Base-by-base conservation (phyloP, 2,113 vertebrate genomes). In the Ivindomyrus marchei region DNA sequence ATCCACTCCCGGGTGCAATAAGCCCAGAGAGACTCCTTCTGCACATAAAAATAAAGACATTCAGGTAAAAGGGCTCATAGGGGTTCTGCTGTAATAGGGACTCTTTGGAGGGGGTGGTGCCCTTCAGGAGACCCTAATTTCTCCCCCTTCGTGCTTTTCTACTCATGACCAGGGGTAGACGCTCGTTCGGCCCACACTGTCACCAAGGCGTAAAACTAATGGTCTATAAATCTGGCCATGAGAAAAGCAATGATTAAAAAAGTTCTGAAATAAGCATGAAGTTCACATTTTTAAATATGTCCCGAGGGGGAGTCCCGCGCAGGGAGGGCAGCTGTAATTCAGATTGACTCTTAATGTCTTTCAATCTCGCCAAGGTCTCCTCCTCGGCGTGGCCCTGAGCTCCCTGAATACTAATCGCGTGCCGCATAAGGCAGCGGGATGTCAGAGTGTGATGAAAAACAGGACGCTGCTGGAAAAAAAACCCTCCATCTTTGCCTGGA, bases 161-260 rank as follows among this genome's bases (percentile, higher is more conserved):
- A 36, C 86, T 83, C 53, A 88, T 85, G 66, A 77, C 88, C 56
- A 66, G 56, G 88, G 66, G 90, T 56, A 91, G 93, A 92, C 89
- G 90, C 88, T 66, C 91, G 93, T 90, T 93, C 89, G 70, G 91
- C 88, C 50, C 66, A 74, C 91, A 92, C 90, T 91, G 90, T 87
- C 62, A 56, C 89, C 91, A 90, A 93, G 90, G 93, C 91, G 91
- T 93, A 89, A 93, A 94, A 93, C 91, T 92, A 94, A 94, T 95
- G 92, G 91, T 90, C 93, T 93, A 92, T 93, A 93, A 93, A 95
- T 95, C 91, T 92, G 93, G 93, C 91, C 92, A 92, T 90, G 92
- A 94, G 91, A 92, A 91, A 91, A 90, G 47, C 88, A 88, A 92
- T 93, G 93, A 96, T 96, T 95, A 93, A 92, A 94, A 95, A 94